Percentiles rank a stretch among this genome's conserved stretches.
Conservation (phyloP, 2,797 vertebrate species). For the Pseudomugil tenellus region DNA sequence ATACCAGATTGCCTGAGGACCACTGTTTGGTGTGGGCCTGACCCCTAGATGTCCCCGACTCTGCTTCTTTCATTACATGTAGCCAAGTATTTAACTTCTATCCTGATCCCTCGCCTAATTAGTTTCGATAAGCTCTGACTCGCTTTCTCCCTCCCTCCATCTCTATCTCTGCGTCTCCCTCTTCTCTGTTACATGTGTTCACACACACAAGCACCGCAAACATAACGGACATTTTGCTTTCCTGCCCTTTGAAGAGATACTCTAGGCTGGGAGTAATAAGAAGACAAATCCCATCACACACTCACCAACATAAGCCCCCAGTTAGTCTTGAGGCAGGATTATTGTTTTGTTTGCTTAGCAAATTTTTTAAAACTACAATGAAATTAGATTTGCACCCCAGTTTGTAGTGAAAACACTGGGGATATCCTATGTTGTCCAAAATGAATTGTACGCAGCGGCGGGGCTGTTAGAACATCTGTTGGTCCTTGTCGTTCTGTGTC, state of each 20-base stretch:
- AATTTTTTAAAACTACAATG: slow-evolving; percentile 90
- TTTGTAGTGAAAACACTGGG: slow-evolving; percentile 79
- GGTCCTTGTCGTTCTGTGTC: slow-evolving; percentile 6
- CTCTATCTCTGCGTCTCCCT: slow-evolving; percentile 37
- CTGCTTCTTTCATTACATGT: slow-evolving; percentile 88
- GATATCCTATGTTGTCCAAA: slow-evolving; percentile 71
- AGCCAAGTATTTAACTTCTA: slow-evolving; percentile 91
- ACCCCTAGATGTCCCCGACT: slow-evolving; percentile 86
- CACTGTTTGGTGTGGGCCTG: slow-evolving; percentile 87
- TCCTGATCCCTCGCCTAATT: slow-evolving; percentile 92
- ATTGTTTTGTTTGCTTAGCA: slow-evolving; percentile 86
- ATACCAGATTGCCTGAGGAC: slow-evolving; percentile 88
- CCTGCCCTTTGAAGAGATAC: slow-evolving; percentile 67
- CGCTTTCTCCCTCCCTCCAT: slow-evolving; percentile 57
- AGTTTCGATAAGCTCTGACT: slow-evolving; percentile 88
- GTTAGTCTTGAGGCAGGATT: slow-evolving; percentile 61
- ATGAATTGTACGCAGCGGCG: slow-evolving; percentile 82
- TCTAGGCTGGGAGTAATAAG: slow-evolving; percentile 71
- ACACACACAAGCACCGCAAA: slow-evolving; percentile 41
- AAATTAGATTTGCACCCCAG: slow-evolving; percentile 91
- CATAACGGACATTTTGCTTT: slow-evolving; percentile 58
- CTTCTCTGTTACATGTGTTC: slow-evolving; percentile 39
- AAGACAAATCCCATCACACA: slow-evolving; percentile 68
- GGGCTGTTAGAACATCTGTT: slow-evolving; percentile 73
- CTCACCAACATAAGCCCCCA: slow-evolving; percentile 62